Evolutionary conservation across 1,140 invertebrate genomes (phyloP), one percentile per base, ranked within the genome.

Genomic region (Musca domestica): DNA sequence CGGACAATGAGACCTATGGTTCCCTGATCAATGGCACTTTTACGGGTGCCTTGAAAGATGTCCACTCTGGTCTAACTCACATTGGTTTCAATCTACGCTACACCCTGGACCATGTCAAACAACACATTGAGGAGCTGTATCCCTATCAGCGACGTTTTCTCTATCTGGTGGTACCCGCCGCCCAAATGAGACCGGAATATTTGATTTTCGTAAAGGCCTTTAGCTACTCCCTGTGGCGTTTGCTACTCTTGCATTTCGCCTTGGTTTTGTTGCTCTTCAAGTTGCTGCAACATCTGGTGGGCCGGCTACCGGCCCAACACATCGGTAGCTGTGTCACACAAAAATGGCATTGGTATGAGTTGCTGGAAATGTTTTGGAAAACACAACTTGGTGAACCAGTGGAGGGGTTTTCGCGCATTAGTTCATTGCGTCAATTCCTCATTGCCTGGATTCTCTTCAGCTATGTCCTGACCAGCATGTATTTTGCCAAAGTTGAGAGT

Each of bases 401-500:
- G 0, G 61, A 67, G 7, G 34, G 70, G 0, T 72, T 80, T 17
- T 69, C 73, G 0, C 51, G 49, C 1, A 72, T 71, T 3, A 78
- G 77, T 67, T 78, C 77, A 0, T 19, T 80, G 49, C 74, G 77
- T 0, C 48, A 66, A 1, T 80, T 76, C 0, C 71, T 80, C 0
- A 73, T 80, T 49, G 67, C 68, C 14, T 80, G 78, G 78, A 73
- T 80, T 9, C 47, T 80, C 10, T 80, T 80, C 23, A 76, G 75
- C 25, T 80, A 80, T 56, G 72, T 80, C 0, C 41, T 80, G 47
- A 77, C 77, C 5, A 71, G 69, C 30, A 75, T 80, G n/a, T 80
- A 78, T 67, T 78, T 80, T 46, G 77, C 74, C 46, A 77, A 80
- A 30, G 61, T 80, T 51, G 78, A 80, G 47, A 80, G 77, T 22